phyloP scores from a whole-genome alignment of 2,797 vertebrate genomes.

The Steatocranus sp. region DNA sequence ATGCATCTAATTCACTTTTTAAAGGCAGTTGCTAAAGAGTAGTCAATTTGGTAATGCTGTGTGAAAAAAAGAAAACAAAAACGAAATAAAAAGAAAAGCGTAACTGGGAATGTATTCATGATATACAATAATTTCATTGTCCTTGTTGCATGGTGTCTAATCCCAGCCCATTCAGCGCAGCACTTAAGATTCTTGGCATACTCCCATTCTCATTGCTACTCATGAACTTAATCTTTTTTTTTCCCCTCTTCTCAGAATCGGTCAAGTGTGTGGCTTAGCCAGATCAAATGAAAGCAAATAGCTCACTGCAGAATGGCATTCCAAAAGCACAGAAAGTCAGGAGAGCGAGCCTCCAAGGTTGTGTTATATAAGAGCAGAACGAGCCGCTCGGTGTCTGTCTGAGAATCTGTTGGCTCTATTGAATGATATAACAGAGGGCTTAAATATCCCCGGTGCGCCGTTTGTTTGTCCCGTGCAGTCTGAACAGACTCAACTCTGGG shows the following conservation, averaged over 20 bases:
- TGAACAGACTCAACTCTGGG: conserved; percentile 29
- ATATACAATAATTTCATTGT: conserved; percentile 71
- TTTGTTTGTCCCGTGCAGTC: not conserved
- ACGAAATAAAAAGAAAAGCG: not conserved
- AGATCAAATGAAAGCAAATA: conserved; percentile 83
- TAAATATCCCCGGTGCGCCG: not conserved
- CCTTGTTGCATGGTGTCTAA: conserved; percentile 67
- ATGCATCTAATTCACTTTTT: conserved; percentile 44
- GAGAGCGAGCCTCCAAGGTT: conserved; percentile 35
- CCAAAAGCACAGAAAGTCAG: conserved; percentile 56
- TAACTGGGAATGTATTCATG: conserved; percentile 36
- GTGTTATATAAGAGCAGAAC: conserved; percentile 66
- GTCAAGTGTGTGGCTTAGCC: conserved; percentile 83
- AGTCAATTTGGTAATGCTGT: conserved; percentile 43
- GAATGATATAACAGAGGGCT: conserved; percentile 51
- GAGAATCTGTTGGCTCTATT: conserved; percentile 39
- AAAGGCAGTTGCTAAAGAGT: conserved; percentile 56
- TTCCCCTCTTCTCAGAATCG: conserved; percentile 70
- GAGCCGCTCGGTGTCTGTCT: conserved; percentile 44
- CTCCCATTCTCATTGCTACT: conserved; percentile 81
- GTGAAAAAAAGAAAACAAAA: conserved; percentile 4
- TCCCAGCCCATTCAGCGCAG: conserved; percentile 78
- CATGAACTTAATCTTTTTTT: conserved; percentile 82
- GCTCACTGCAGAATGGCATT: conserved; percentile 69
- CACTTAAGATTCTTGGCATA: conserved; percentile 90